Evolutionary conservation across 64 coral and sea anemone genomes (phyloP).

Genomic region (Dendronephthya gigantea): DNA sequence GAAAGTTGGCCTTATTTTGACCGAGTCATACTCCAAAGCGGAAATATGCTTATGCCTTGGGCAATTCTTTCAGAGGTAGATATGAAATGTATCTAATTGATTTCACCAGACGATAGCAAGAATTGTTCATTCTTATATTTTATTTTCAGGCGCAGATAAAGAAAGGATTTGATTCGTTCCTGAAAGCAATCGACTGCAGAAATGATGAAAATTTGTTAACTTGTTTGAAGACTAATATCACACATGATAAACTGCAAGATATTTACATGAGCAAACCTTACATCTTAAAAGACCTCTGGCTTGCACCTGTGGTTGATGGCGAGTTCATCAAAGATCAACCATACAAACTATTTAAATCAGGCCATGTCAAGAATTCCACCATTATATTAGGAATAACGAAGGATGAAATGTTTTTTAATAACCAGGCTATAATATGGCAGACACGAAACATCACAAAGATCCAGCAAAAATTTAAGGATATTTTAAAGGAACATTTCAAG

Average conservation of each 20-base stretch:
- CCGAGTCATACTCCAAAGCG: not conserved
- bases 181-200: not conserved
- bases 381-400: slow-evolving; percentile 49
- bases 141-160: not conserved
- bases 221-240: not conserved
- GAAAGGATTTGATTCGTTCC: not conserved
- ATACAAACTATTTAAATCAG: slow-evolving; percentile 18
- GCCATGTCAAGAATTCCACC: slow-evolving; percentile 34
- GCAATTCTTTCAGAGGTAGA: not conserved
- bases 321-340: slow-evolving; percentile 46
- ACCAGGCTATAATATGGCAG: too few relatives aligned
- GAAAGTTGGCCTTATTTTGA: not conserved
- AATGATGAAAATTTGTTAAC: not conserved
- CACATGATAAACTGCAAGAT: slow-evolving; percentile 22
- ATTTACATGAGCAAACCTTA: not conserved
- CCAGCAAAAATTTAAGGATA: not conserved
- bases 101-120: too few relatives aligned
- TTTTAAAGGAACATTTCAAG: not conserved
- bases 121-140: too few relatives aligned
- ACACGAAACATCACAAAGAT: too few relatives aligned
- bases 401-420: slow-evolving; percentile 20
- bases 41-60: not conserved
- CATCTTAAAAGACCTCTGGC: not conserved
- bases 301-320: slow-evolving; percentile 33
- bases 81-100: not conserved